phyloP scores from a whole-genome alignment of 2,888 invertebrate species.

The Macaria notata region DNA sequence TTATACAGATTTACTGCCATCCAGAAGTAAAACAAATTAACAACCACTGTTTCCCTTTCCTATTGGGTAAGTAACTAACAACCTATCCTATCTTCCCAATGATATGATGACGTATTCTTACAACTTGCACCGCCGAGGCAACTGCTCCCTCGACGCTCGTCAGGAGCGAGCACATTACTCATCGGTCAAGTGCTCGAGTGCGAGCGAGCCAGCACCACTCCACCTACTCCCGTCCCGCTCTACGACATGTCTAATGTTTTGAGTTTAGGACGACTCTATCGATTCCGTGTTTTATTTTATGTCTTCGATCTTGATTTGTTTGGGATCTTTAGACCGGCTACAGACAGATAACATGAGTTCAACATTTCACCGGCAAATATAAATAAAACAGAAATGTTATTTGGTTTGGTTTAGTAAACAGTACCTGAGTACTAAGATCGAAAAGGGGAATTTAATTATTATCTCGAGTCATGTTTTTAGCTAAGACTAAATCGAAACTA shows the following conservation, averaged over 20 bases:
- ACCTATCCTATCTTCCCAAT: no score
- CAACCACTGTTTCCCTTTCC: no score
- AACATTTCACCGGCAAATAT: no score
- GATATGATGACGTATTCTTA: conserved; percentile 2
- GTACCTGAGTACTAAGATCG: no score
- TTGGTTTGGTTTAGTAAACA: no score
- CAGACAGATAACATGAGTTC: neutral
- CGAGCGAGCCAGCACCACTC: conserved; percentile 33
- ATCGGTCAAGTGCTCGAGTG: conserved; percentile 56
- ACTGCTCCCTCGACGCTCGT: conserved; percentile 46
- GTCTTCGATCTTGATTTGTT: conserved; percentile 8
- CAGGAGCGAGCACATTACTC: conserved; percentile 47
- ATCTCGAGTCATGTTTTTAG: no score
- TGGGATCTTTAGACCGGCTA: neutral
- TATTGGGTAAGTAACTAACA: no score
- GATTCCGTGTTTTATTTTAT: conserved; percentile 26
- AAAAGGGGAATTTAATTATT: no score
- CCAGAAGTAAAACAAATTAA: no score
- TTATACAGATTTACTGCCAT: no score
- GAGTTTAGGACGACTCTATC: conserved; percentile 23
- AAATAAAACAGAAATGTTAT: no score
- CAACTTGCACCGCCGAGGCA: conserved; percentile 36
- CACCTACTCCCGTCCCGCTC: conserved; percentile 19
- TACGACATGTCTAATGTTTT: conserved; percentile 29
- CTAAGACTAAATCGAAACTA: no score